A percentile compares a stretch with the other conserved stretches of the same genome.
Evolutionary conservation across 37 sponge, comb jelly and placozoan genomes (phyloP).

Genomic region (Crambe crambe): DNA sequence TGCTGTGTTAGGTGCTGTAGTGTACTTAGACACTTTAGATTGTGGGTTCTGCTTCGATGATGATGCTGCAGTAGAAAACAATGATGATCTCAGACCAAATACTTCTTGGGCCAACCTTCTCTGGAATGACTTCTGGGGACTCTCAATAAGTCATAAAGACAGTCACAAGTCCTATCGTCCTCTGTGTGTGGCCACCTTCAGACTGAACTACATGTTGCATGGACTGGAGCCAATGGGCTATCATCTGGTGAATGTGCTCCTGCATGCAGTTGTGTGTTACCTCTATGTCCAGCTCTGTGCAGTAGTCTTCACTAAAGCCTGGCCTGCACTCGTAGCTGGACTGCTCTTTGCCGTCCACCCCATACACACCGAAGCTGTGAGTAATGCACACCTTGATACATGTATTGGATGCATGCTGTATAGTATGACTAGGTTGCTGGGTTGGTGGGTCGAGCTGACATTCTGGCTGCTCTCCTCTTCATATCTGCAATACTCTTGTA

Average conservation of each 20-base stretch:
- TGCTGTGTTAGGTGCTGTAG: conserved; percentile 25
- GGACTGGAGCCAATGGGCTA: conserved; percentile 86
- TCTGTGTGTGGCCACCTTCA: conserved; percentile 82
- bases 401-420: background rate
- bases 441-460: conserved; percentile 92
- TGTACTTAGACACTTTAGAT: conserved; percentile 74
- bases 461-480: conserved; percentile 81
- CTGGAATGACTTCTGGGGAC: conserved; percentile 95
- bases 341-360: conserved; percentile 72
- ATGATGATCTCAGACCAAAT: conserved; percentile 69
- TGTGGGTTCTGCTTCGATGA: conserved; percentile 91
- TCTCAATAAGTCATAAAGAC: conserved; percentile 73
- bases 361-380: conserved; percentile 69
- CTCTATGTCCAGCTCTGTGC: conserved; percentile 73
- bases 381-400: conserved; percentile 4
- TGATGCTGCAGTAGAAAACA: conserved; percentile 65
- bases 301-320: conserved; percentile 36
- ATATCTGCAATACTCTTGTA: too few species aligned
- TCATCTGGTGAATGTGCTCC: conserved; percentile 84
- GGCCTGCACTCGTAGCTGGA: conserved; percentile 74
- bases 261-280: conserved; percentile 79
- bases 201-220: conserved; percentile 84
- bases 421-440: conserved; percentile 79
- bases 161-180: conserved; percentile 98
- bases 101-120: conserved; percentile 76